These are phyloP conservation scores for Teinopalpus imperialis DNA, from an alignment of 2,888 invertebrate genomes.

Conservation along the genomic window DNA sequence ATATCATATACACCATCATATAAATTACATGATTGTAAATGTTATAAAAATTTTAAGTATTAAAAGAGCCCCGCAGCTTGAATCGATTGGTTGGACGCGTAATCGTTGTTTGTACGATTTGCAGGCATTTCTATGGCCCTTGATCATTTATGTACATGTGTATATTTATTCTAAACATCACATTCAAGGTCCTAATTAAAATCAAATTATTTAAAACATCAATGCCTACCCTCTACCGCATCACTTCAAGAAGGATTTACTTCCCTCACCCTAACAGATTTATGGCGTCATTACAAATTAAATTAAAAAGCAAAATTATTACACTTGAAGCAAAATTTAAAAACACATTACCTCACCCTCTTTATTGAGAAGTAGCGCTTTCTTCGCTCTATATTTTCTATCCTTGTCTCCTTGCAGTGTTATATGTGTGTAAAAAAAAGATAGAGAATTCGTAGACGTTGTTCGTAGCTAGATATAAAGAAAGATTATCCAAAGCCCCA, in stretches of 20 bases:
- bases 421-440: slow-evolving; percentile 41
- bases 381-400: slow-evolving; percentile 51
- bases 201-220: slow-evolving; percentile 11
- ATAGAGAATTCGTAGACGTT: slow-evolving; percentile 53
- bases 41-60: no score
- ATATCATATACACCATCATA: no score
- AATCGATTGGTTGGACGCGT: no score
- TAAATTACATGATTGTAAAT: no score
- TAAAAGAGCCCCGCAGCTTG: no score
- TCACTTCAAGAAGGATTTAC: slow-evolving; percentile 51
- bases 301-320: slow-evolving; percentile 81
- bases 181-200: no score
- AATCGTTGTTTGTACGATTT: no score
- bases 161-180: no score
- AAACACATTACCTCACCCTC: slow-evolving; percentile 78
- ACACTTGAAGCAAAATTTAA: slow-evolving; percentile 80
- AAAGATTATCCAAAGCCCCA: slow-evolving; percentile 83
- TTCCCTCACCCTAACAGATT: slow-evolving; percentile 54
- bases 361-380: slow-evolving; percentile 76
- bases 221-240: no score
- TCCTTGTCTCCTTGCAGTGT: slow-evolving; percentile 41
- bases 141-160: no score
- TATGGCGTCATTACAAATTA: slow-evolving; percentile 73
- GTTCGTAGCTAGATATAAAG: slow-evolving; percentile 78
- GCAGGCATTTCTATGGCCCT: no score